Evolutionary conservation across 1,140 invertebrate genomes (phyloP).

Genomic region (Apis laboriosa): DNA sequence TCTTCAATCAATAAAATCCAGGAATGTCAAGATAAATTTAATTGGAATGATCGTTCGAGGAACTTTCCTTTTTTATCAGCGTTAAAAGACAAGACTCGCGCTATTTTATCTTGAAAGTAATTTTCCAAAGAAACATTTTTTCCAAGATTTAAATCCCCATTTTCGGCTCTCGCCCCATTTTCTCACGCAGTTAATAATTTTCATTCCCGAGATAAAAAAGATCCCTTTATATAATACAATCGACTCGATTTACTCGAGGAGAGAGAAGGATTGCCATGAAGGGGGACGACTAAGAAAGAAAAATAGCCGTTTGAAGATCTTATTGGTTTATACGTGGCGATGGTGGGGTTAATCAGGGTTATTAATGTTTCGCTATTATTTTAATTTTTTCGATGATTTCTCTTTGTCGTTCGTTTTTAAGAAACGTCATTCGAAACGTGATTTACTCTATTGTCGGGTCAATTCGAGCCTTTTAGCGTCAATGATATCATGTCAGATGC

Average conservation of each 20-base stretch:
- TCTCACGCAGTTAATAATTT: not conserved
- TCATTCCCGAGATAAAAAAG: not conserved
- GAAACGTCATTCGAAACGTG: slow-evolving; percentile 10
- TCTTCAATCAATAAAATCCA: not conserved
- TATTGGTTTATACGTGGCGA: not conserved
- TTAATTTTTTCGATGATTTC: not conserved
- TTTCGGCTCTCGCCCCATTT: not conserved
- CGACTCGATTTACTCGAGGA: not conserved
- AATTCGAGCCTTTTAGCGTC: slow-evolving; percentile 3
- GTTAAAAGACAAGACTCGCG: not conserved
- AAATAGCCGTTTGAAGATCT: not conserved
- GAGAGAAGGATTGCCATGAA: not conserved
- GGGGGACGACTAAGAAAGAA: not conserved
- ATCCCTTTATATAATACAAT: not conserved
- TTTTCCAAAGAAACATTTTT: not conserved
- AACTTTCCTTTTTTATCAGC: not conserved
- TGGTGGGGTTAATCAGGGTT: not conserved
- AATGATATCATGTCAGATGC: not conserved
- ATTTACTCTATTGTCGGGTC: slow-evolving; percentile 1
- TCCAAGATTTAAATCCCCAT: not conserved
- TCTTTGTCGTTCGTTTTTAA: not conserved
- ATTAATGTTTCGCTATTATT: not conserved
- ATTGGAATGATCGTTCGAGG: not conserved
- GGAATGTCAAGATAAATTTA: not conserved
- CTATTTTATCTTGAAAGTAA: too few species aligned